These are phyloP conservation scores for Potamarius usumacintae DNA, from an alignment of 2,113 vertebrate species.

Conservation along the genomic window DNA sequence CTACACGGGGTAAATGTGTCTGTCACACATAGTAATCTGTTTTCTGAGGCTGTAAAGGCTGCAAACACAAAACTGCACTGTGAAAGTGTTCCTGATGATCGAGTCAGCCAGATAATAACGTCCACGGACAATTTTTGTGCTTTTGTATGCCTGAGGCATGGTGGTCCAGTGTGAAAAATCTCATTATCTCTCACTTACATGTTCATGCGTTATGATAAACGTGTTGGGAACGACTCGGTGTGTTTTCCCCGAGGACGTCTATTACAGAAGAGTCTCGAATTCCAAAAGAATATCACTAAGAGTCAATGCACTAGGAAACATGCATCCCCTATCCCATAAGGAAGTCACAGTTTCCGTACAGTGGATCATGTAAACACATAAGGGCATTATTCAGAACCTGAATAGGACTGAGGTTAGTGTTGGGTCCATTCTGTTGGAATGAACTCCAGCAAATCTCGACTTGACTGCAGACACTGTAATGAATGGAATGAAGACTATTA, in stretches of 20 bases:
- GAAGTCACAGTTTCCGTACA: neutral
- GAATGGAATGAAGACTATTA: neutral
- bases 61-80: neutral
- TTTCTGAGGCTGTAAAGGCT: neutral
- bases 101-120: slow-evolving; percentile 19
- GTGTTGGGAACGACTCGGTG: neutral
- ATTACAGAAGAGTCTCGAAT: neutral
- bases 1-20: slow-evolving; percentile 12
- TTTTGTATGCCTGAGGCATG: neutral
- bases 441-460: neutral
- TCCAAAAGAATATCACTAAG: neutral
- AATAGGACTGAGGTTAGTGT: neutral
- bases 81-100: neutral
- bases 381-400: neutral
- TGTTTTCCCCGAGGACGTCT: slow-evolving; percentile 11
- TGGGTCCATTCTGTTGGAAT: neutral
- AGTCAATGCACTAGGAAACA: slow-evolving; percentile 2
- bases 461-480: neutral
- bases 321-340: neutral
- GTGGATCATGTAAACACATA: neutral
- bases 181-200: slow-evolving; percentile 22
- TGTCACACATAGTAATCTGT: slow-evolving; percentile 40
- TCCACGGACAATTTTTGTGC: neutral
- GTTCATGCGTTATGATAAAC: neutral
- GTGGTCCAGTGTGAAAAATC: slow-evolving; percentile 13